These are phyloP conservation scores for Thera britannica DNA, from an alignment of 2,888 invertebrate species.

Conservation along the genomic window DNA sequence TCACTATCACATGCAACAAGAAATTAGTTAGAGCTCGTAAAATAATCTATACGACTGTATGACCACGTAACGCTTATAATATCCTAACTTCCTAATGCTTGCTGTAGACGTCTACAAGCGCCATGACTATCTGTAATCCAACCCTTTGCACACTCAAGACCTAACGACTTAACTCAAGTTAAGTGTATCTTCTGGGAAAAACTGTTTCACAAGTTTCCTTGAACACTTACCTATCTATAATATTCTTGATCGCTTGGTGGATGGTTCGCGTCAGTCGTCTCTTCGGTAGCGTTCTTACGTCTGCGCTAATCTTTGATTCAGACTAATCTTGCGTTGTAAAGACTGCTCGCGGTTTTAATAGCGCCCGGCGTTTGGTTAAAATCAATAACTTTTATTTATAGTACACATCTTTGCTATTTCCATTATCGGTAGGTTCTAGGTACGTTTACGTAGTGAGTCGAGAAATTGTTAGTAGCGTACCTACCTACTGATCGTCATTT, in stretches of 20 bases:
- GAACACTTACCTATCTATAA: constrained; percentile 5
- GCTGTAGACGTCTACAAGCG: background rate
- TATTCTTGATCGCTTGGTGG: constrained; percentile 12
- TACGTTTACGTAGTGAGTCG: background rate
- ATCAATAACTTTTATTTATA: background rate
- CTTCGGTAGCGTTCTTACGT: background rate
- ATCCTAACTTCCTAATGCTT: background rate
- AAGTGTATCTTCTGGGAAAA: constrained; percentile 1
- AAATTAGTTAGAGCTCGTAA: background rate
- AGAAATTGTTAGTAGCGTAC: too few species aligned
- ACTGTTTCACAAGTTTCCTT: background rate
- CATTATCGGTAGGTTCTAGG: too few species aligned
- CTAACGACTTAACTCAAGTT: too few species aligned
- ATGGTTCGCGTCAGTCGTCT: constrained; percentile 5
- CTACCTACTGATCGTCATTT: too few species aligned
- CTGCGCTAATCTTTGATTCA: constrained; percentile 4
- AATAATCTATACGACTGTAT: background rate
- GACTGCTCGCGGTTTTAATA: background rate
- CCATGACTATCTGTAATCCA: constrained; percentile 11
- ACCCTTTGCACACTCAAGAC: constrained; percentile 3
- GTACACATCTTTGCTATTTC: too few species aligned
- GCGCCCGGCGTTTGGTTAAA: background rate
- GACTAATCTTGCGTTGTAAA: background rate
- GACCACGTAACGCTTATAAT: background rate
- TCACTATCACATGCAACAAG: constrained; percentile 18